These are phyloP conservation scores for Actinostola sp. DNA, from an alignment of 92 coral and sea anemone species.

Conservation along the genomic window DNA sequence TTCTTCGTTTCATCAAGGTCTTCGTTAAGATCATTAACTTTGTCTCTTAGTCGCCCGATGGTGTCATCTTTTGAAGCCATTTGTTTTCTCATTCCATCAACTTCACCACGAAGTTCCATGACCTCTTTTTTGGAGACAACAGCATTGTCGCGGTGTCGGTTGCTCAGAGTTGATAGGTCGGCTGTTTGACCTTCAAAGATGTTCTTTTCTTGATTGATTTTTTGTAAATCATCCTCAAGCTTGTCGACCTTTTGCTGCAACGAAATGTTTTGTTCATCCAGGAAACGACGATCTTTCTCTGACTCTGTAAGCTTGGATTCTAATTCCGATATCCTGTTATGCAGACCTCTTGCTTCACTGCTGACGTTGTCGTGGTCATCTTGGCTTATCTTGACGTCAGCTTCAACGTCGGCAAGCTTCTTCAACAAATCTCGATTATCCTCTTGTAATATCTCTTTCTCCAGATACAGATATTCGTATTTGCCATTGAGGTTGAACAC, in stretches of 20 bases:
- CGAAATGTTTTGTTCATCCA: slow-evolving; percentile 52
- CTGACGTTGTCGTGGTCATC: slow-evolving; percentile 64
- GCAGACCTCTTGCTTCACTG: slow-evolving; percentile 48
- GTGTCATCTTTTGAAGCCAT: slow-evolving; percentile 60
- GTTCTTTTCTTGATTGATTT: slow-evolving; percentile 43
- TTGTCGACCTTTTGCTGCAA: slow-evolving; percentile 59
- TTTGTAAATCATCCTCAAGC: slow-evolving; percentile 61
- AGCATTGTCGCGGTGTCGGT: slow-evolving; percentile 54
- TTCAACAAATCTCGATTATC: slow-evolving; percentile 40
- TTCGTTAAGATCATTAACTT: slow-evolving; percentile 47
- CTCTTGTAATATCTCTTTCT: slow-evolving; percentile 62
- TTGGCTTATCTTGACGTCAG: slow-evolving; percentile 60
- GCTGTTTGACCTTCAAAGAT: slow-evolving; percentile 58
- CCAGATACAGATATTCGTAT: slow-evolving; percentile 42
- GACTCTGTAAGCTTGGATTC: slow-evolving; percentile 69
- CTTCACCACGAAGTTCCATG: slow-evolving; percentile 62
- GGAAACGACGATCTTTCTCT: slow-evolving; percentile 52
- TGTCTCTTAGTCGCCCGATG: slow-evolving; percentile 45
- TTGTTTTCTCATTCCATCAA: slow-evolving; percentile 59
- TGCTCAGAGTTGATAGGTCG: slow-evolving; percentile 48
- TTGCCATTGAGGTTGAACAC: slow-evolving; percentile 34
- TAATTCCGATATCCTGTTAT: slow-evolving; percentile 52
- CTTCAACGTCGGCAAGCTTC: slow-evolving; percentile 68
- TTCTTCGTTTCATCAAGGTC: slow-evolving; percentile 56
- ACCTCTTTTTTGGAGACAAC: slow-evolving; percentile 50